Base-by-base conservation (phyloP, 2,113 vertebrate genomes). In the Dipodomys merriami region DNA sequence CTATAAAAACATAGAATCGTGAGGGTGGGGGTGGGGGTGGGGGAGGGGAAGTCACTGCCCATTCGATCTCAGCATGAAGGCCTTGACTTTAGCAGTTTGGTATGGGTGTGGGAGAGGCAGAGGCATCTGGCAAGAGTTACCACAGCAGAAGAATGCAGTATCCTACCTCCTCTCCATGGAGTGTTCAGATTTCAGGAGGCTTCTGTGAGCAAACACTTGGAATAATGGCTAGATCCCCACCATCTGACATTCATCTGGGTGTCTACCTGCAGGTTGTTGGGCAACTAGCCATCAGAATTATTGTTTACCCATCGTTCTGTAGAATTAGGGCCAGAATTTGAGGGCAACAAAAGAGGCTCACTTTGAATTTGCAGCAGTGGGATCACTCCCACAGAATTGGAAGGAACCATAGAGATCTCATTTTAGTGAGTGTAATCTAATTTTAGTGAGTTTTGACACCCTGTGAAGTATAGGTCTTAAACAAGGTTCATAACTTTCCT, bases 31-130 rank as follows among this genome's bases (percentile, higher is more conserved):
- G 39, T 39, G 5, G 39, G 39, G 39, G 0, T 39, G 39, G 39
- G 39, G 39, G 82, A 23, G 35, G 80, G 78, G 64, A 88, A 91
- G 18, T 85, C 53, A 94, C 65, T 91, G 84, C 44, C 49, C 78
- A 73, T 92, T 90, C 90, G 33, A n/a, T 86, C 33, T 93, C 27
- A 16, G 39, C 68, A 88, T 89, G 94, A 44, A 77, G 65, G 1
- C 30, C 78, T 81, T 92, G 92, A 82, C 30, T 88, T 20, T 94
- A 76, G 86, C 85, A 72, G 29, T 71, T 64, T 81, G 80, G 72
- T 86, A 13, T 68, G 5, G 10, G 1, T 0, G 10, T 68, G 19
- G 0, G 5, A 19, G 69, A 65, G 44, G 46, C 84, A 88, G 65
- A 64, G 44, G 18, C 78, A 22, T 57, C 27, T 53, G 86, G 33